A percentile compares a stretch with the other conserved stretches of the same genome.
Evolutionary conservation across 2,113 vertebrate species (phyloP).

Genomic region (Felis chaus): DNA sequence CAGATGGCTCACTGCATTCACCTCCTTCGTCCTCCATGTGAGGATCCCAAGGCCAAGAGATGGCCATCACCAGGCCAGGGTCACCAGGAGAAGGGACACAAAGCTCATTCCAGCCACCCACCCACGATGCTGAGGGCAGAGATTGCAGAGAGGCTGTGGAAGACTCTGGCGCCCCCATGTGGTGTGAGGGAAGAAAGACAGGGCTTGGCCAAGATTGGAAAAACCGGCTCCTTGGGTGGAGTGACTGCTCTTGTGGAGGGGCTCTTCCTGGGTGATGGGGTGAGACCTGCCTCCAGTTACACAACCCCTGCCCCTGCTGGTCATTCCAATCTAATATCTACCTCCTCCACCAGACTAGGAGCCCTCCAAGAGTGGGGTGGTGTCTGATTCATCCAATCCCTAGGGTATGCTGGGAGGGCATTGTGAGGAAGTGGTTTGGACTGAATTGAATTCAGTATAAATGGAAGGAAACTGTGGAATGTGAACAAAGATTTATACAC

Average conservation of each 20-base stretch:
- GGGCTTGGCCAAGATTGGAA: not conserved
- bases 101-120: not conserved
- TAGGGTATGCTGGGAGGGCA: not conserved
- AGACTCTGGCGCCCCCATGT: slow-evolving; percentile 49
- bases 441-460: slow-evolving; percentile 26
- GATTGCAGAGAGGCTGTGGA: not conserved
- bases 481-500: not conserved
- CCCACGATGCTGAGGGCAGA: not conserved
- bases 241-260: not conserved
- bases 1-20: not conserved
- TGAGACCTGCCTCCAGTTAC: not conserved
- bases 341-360: not conserved
- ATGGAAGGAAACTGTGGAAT: slow-evolving; percentile 43
- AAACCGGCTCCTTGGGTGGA: not conserved
- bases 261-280: not conserved
- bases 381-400: not conserved
- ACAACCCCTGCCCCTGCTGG: not conserved
- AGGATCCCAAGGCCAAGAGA: not conserved
- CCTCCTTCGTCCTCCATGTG: not conserved
- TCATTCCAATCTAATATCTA: not conserved
- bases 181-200: not conserved
- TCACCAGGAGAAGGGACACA: not conserved
- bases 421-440: slow-evolving; percentile 46
- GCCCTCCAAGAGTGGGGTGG: not conserved
- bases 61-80: not conserved